Base-by-base conservation (phyloP, 2,797 vertebrate genomes). In the Sebastes nivosus region DNA sequence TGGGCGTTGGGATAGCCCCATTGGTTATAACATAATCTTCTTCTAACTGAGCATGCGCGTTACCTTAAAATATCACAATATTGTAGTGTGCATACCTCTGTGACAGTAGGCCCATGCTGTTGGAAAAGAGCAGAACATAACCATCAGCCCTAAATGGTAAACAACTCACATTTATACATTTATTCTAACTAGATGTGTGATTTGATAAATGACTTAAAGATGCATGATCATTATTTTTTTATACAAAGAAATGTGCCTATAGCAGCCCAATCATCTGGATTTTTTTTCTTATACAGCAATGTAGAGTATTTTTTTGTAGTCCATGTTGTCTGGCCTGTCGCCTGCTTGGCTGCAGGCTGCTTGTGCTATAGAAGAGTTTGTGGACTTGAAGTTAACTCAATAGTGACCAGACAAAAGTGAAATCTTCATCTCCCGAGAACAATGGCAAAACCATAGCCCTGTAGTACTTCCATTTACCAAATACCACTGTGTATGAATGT, bases 31-130 rank as follows among this genome's bases (percentile, higher is more conserved):
- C 81, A 91, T 92, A 91, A 90, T 90, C 84, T 88, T 80, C 81
- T 63, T 32, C 64, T 4, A 22, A 92, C 89, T 87, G 95, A 90
- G 94, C 95, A 95, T 95, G 95, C 95, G 94, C 93, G 81, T 67
- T 81, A 80, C 79, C 77, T 89, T 89, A 88, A 85, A 92, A 86
- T 88, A 88, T 91, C 71, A 83, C 82, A 88, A 86, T 92, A 89
- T 89, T 92, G 83, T 86, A 70, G 85, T 64, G 84, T 91, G 83
- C 77, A 80, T 85, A 92, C 82, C 77, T 91, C 77, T 80, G 84
- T 87, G 85, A 89, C 87, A 89, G 89, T 83, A 89, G 79, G 82
- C 82, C 87, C 84, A 83, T 87, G 84, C 85, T 87, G 82, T 76
- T 91, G 92, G 86, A 87, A 92, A 90, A 92, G 88, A 92, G 84